Percentiles rank a stretch among this genome's conserved stretches.
Conservation (phyloP, 37 sponge, comb jelly and placozoan species). For the Halisarca cf. caerulea region DNA sequence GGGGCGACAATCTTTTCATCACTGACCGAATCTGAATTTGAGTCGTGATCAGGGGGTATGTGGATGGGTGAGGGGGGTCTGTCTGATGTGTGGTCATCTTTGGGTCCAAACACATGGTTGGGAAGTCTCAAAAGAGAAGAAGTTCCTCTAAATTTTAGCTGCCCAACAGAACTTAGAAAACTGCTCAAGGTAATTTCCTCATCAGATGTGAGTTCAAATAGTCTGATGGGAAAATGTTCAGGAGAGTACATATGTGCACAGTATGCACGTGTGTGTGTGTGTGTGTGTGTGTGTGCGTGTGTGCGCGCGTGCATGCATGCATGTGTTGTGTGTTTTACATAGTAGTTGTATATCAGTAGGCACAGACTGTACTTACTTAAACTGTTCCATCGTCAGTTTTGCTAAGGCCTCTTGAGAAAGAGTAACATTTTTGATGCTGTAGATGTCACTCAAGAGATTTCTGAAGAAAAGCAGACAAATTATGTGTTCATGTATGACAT, state of each 20-base stretch:
- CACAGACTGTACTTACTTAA: constrained; percentile 36
- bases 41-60: not conserved
- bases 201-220: constrained; percentile 29
- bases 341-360: no score
- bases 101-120: constrained; percentile 34
- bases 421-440: constrained; percentile 6
- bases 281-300: no score
- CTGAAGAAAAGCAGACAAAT: not conserved
- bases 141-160: constrained; percentile 94
- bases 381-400: constrained; percentile 24
- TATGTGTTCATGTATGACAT: not conserved
- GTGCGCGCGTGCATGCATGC: no score
- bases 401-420: constrained; percentile 5
- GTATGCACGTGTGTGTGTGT: no score
- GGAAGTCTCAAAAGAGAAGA: constrained; percentile 83
- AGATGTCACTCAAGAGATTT: constrained; percentile 38
- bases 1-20: not conserved
- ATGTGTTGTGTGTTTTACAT: no score
- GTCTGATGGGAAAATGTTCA: no score
- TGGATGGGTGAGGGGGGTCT: constrained; percentile 16
- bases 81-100: not conserved
- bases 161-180: constrained; percentile 82
- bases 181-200: constrained; percentile 55
- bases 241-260: no score
- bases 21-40: not conserved